phyloP scores from a whole-genome alignment of 2,888 invertebrate genomes.

The Andrena bicolor region DNA sequence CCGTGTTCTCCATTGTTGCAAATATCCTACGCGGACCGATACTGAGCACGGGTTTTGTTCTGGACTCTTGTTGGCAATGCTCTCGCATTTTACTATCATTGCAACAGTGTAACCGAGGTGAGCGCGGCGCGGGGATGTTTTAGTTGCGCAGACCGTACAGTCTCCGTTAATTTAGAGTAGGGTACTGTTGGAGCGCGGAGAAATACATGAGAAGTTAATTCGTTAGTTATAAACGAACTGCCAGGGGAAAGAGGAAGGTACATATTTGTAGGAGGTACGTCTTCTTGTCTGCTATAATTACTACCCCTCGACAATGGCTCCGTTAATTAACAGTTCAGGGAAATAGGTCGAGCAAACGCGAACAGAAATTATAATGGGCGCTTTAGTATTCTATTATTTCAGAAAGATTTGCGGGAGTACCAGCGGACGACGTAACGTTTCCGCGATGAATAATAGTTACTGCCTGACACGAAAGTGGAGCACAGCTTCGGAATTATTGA shows the following conservation, averaged over 20 bases:
- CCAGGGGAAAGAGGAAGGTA: constrained; percentile 24
- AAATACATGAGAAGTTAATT: constrained; percentile 4
- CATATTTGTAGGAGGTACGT: constrained; percentile 42
- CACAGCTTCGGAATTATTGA: constrained; percentile 1
- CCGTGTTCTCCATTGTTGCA: constrained; percentile 39
- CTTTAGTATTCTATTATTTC: constrained; percentile 34
- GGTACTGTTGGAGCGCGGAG: constrained; percentile 5
- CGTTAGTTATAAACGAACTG: constrained; percentile 15
- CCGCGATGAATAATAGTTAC: neutral
- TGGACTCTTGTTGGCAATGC: constrained; percentile 30
- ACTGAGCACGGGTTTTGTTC: constrained; percentile 52
- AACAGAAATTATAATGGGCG: constrained; percentile 25
- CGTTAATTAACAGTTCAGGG: constrained; percentile 71
- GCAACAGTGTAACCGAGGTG: constrained; percentile 4
- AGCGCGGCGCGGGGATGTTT: constrained; percentile 2
- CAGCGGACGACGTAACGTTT: neutral
- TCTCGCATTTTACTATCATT: constrained; percentile 45
- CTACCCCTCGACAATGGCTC: constrained; percentile 36
- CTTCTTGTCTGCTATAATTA: constrained; percentile 49
- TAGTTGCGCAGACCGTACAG: neutral
- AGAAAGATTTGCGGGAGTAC: constrained; percentile 5
- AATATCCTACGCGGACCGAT: constrained; percentile 22
- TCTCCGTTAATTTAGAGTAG: neutral
- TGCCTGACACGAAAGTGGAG: neutral
- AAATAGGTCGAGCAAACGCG: constrained; percentile 61